phyloP scores from a whole-genome alignment of 2,113 vertebrate species.

The Pachypanchax playfairii region DNA sequence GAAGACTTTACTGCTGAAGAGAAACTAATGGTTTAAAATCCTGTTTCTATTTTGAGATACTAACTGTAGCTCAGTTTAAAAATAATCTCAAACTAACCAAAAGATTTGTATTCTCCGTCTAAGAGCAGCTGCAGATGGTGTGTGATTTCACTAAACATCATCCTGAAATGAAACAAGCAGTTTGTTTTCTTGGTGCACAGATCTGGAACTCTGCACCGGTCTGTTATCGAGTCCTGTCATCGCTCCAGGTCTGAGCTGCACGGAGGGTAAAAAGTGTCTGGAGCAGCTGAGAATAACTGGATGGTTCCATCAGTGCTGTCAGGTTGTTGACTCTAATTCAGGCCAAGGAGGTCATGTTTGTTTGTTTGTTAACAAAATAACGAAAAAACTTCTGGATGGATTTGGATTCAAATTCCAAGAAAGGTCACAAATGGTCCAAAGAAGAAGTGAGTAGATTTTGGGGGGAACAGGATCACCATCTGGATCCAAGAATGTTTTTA shows the following conservation, averaged over 20 bases:
- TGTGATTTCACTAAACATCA: conserved; percentile 5
- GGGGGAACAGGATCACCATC: too few species aligned
- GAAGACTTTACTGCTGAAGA: conserved; percentile 3
- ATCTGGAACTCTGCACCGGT: not conserved
- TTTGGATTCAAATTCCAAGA: too few species aligned
- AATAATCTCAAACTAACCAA: not conserved
- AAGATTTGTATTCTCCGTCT: not conserved
- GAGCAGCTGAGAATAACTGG: not conserved
- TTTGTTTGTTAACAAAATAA: too few species aligned
- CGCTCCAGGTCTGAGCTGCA: not conserved
- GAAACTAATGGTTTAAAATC: not conserved
- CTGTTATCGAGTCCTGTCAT: not conserved
- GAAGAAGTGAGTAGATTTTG: too few species aligned
- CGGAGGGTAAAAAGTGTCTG: too few species aligned
- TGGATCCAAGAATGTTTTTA: too few species aligned
- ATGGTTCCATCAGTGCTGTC: not conserved
- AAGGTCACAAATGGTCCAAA: too few species aligned
- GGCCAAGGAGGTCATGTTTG: too few species aligned
- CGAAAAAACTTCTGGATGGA: too few species aligned
- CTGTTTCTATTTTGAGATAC: not conserved
- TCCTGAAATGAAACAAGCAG: conserved; percentile 6
- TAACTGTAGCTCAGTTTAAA: not conserved
- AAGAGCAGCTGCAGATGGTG: not conserved
- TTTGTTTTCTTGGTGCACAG: conserved; percentile 5
- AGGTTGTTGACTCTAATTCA: too few species aligned